phyloP scores from a whole-genome alignment of 2,888 invertebrate genomes.

The Lumbricus terrestris region DNA sequence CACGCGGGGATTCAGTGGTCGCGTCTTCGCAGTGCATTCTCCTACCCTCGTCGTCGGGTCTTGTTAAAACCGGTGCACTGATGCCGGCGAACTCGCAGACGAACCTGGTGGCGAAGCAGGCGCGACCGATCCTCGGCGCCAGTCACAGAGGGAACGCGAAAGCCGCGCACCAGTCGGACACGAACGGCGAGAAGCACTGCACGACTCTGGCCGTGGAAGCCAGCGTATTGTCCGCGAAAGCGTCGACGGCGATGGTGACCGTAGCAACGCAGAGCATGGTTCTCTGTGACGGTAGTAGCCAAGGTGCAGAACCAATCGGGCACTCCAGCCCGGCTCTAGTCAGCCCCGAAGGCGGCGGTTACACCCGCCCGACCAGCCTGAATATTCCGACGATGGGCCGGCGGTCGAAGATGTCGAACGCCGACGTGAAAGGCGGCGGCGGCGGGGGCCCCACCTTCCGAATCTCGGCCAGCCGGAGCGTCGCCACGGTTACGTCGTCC shows the following conservation, averaged over 20 bases:
- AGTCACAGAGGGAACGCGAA: background rate
- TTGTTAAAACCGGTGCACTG: background rate
- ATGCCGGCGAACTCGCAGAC: background rate
- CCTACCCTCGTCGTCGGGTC: background rate
- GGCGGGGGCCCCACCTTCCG: background rate
- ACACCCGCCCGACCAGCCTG: background rate
- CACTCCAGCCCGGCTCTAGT: slow-evolving; percentile 7
- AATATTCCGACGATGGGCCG: background rate
- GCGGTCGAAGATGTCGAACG: background rate
- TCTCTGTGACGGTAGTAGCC: background rate
- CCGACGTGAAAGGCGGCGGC: background rate
- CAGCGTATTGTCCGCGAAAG: background rate
- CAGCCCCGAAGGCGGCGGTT: slow-evolving; percentile 8
- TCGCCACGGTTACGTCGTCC: background rate
- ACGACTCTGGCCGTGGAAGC: background rate
- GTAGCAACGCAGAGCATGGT: background rate
- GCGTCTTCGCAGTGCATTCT: background rate
- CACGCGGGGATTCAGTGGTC: background rate
- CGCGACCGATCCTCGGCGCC: slow-evolving; percentile 19
- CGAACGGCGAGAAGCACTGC: background rate
- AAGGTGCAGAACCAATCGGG: background rate
- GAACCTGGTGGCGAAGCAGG: background rate
- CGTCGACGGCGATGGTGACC: background rate
- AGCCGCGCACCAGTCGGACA: background rate
- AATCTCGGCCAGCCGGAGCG: slow-evolving; percentile 10